Evolutionary conservation across 2,797 vertebrate species (phyloP), one percentile per base, ranked within the genome.

Genomic region (Microchirus variegatus): DNA sequence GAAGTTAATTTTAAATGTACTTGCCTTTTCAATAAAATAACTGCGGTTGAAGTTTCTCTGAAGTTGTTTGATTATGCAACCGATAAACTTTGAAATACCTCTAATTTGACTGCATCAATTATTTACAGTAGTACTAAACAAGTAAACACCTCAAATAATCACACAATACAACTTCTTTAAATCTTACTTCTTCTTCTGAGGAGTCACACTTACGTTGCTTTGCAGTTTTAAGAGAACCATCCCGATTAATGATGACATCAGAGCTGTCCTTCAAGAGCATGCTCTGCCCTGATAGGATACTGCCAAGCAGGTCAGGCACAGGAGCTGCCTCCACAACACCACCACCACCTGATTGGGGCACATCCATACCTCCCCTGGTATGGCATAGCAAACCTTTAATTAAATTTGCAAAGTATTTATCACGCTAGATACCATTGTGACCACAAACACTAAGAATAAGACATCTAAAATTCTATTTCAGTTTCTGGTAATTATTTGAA

Each of bases 221-320:
- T 77, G 90, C 90, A 0, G 95, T 89, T 0, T 95, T 96, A 54
- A 99, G 94, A 0, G 96, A 95, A 67, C 98, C 98, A 42, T 99
- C 97, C 43, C 97, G 92, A 83, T 96, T 96, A 84, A 99, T 99
- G 67, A 96, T 82, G 2, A 99, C 88, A 67, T 97, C 94, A 0
- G 95, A 94, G 62, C 97, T 93, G 72, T 95, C 96, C 96, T 98
- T 95, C 91, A 99, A 86, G 18, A 99, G 94, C 17, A 98, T 84
- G 88, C 93, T 98, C 87, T 99, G 98, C 65, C 94, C 94, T 0
- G 95, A 94, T 19, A 99, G 85, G 81, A 99, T 99, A 81, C 96
- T 98, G 53, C 97, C 96, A 69, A 99, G 81, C 35, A 99, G 91
- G 85, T 99, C 98, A 3, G 97, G 94, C 17, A 95, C 94, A 1